Percentiles rank a stretch among this genome's conserved stretches.
phyloP scores from a whole-genome alignment of 1,140 invertebrate species.

The Drosophila varians region DNA sequence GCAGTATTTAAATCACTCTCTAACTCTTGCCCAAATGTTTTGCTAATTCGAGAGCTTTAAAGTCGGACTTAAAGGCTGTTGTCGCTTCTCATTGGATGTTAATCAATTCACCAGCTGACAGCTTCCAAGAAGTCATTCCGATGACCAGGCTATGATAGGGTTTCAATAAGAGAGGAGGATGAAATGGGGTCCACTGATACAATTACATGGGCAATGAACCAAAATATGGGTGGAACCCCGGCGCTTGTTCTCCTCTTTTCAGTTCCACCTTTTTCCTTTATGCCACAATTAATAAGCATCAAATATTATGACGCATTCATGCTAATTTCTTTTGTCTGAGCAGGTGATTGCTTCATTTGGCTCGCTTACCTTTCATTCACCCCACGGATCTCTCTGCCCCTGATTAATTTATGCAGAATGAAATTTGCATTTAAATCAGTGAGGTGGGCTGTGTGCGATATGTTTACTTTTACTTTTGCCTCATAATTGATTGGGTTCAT shows the following conservation, averaged over 20 bases:
- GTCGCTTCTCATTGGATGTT: constrained; percentile 8
- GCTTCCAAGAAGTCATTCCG: constrained; percentile 38
- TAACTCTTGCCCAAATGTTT: constrained; percentile 18
- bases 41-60: constrained; percentile 23
- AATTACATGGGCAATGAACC: constrained; percentile 36
- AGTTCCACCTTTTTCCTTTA: constrained; percentile 24
- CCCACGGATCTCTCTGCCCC: constrained; percentile 12
- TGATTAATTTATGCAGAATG: constrained; percentile 68
- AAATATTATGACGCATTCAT: constrained; percentile 73
- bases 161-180: not conserved
- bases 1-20: constrained; percentile 32
- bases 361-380: constrained; percentile 10
- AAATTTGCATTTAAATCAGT: constrained; percentile 73
- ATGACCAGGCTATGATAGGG: constrained; percentile 14
- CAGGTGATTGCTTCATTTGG: constrained; percentile 62
- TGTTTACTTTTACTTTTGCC: constrained; percentile 70
- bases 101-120: constrained; percentile 37
- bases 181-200: not conserved
- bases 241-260: not conserved
- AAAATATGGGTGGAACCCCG: not conserved
- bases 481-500: constrained; percentile 29
- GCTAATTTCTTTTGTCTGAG: constrained; percentile 55
- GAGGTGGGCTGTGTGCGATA: constrained; percentile 35
- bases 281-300: constrained; percentile 71
- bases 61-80: constrained; percentile 27